phyloP scores from a whole-genome alignment of 2,797 vertebrate species.

The Anniella stebbinsi region DNA sequence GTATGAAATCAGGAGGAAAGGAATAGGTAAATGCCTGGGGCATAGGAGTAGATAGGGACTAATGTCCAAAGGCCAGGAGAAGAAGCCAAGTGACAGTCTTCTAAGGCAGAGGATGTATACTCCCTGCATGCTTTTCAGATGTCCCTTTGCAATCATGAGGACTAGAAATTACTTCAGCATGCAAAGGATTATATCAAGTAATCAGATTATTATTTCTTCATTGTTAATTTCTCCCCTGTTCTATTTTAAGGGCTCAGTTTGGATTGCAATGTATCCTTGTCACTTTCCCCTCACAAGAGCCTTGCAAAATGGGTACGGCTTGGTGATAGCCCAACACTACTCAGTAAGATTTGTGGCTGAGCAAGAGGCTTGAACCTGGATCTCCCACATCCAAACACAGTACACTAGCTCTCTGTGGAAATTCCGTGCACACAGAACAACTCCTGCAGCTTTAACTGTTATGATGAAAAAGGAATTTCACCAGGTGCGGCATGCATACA shows the following conservation, averaged over 20 bases:
- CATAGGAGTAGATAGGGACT: background rate
- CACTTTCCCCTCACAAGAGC: background rate
- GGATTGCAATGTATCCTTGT: background rate
- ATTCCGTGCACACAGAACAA: background rate
- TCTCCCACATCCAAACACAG: background rate
- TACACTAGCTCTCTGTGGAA: background rate
- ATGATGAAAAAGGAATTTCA: too few species aligned
- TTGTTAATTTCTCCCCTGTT: background rate
- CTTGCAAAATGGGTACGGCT: background rate
- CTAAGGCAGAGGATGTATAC: background rate
- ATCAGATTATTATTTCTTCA: background rate
- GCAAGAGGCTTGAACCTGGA: background rate
- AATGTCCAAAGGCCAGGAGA: background rate
- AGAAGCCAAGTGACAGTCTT: background rate
- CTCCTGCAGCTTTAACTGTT: too few species aligned
- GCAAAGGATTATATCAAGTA: background rate
- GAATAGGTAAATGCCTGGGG: background rate
- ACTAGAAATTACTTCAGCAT: background rate
- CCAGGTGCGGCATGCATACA: too few species aligned
- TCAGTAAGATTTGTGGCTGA: background rate
- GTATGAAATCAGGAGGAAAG: background rate
- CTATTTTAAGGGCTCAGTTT: background rate
- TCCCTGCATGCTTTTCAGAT: background rate
- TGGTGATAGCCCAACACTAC: background rate
- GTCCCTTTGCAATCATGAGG: background rate